These are phyloP conservation scores for Lucifuga dentata DNA, from an alignment of 2,113 vertebrate species.

Conservation along the genomic window DNA sequence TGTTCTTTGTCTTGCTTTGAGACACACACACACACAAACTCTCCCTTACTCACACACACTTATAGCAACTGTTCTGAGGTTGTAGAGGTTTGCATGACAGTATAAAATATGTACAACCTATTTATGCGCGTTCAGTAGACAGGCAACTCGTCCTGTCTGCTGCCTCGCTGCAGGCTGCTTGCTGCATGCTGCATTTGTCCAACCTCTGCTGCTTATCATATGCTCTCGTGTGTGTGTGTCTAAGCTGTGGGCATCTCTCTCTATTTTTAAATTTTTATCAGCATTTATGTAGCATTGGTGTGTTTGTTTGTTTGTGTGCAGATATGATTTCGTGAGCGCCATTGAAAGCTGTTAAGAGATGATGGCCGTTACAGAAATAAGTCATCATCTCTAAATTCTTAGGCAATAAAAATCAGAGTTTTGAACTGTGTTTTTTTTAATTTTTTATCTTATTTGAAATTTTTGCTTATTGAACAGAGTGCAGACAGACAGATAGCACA, in stretches of 20 bases:
- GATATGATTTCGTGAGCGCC: background rate
- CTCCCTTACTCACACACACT: background rate
- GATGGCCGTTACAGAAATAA: constrained; percentile 1
- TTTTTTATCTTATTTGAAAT: background rate
- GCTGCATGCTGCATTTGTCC: background rate
- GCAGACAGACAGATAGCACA: background rate
- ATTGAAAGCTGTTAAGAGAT: constrained; percentile 7
- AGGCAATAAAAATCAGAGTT: constrained; percentile 23
- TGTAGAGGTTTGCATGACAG: constrained; percentile 22
- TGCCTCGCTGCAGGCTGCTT: constrained; percentile 12
- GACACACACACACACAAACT: background rate
- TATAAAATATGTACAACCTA: background rate
- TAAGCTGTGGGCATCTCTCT: background rate
- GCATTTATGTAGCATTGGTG: no score
- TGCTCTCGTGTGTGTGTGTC: background rate
- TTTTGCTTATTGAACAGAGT: background rate
- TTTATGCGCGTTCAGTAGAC: constrained; percentile 13
- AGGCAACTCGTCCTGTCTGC: background rate
- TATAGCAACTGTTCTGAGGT: background rate
- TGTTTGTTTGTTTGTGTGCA: background rate
- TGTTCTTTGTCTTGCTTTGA: no score
- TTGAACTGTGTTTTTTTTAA: background rate
- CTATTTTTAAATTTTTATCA: no score
- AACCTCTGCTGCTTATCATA: background rate
- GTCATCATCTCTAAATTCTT: constrained; percentile 29